Base-by-base conservation (phyloP, 2,797 vertebrate genomes). In the Botia kubotai region DNA sequence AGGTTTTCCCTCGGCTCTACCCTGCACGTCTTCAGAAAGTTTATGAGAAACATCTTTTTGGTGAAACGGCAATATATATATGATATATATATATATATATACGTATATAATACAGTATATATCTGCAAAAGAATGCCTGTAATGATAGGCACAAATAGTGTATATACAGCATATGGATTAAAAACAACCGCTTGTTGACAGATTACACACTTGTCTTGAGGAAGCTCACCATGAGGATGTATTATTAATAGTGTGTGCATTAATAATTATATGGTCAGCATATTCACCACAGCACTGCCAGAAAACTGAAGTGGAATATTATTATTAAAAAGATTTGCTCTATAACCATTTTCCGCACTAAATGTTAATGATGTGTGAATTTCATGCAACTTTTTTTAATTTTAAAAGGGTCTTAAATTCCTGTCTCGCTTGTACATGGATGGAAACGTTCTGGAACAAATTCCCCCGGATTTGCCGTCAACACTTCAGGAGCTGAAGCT, bases 401-500 rank as follows among this genome's bases (percentile, higher is more conserved):
- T 79, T 48, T 63, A 29, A 29, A 87, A 99, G 98, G 88, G 87
- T 82, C 92, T 99, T 87, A 96, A 95, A 93, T 95, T 94, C 87
- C 89, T 99, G 75, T 94, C 89, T n/a, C 95, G 96, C 53, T 91
- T 99, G 79, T 97, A 98, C 89, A 84, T 99, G 94, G 97, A 98
- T 55, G 96, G 94, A 89, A 99, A 99, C 84, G 91, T 94, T 83
- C 91, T 99, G 43, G 91, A 91, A 11, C 83, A 86, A 0, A 90
- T 98, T 80, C 97, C 97, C 43, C 75, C 90, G 75, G 90, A 90
- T 83, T 89, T 99, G 62, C 96, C 98, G 36, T 78, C 94, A n/a
- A 91, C 94, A 46, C 89, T 99, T 79, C 95, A 98, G 88, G 98
- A 99, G 91, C 93, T 99, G 79, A 99, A 97, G 94, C 91, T 99